These are phyloP conservation scores for Hormaphis cornu DNA, from an alignment of 1,140 invertebrate genomes.

Conservation along the genomic window DNA sequence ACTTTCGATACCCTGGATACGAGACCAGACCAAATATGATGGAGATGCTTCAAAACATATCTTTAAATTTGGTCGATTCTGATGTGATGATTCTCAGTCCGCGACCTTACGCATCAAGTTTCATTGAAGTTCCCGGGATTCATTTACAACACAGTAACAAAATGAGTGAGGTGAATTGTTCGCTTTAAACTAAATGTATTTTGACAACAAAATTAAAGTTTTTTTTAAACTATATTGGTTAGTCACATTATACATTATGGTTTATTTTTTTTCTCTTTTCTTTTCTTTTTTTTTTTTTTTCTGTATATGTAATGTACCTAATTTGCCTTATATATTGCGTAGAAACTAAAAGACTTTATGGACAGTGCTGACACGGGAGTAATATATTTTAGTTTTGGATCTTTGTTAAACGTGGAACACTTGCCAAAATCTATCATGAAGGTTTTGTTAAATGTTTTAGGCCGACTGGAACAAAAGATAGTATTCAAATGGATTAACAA, in stretches of 20 bases:
- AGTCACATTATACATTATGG: not conserved
- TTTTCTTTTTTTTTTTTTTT: not conserved
- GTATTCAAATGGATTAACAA: slow-evolving; percentile 25
- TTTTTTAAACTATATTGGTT: not conserved
- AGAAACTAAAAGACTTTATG: slow-evolving; percentile 35
- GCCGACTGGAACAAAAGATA: not conserved
- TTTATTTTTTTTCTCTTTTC: no score
- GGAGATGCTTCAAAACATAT: slow-evolving; percentile 41
- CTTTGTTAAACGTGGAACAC: not conserved
- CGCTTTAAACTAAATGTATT: no score
- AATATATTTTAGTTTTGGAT: slow-evolving; percentile 38
- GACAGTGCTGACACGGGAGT: slow-evolving; percentile 34
- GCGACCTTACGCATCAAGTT: slow-evolving; percentile 44
- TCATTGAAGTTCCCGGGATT: slow-evolving; percentile 52
- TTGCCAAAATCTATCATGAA: not conserved
- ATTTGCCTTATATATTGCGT: no score
- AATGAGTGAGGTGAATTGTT: slow-evolving; percentile 35
- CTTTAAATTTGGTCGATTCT: slow-evolving; percentile 36
- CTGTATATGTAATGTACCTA: no score
- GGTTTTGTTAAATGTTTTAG: slow-evolving; percentile 6
- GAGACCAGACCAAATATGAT: slow-evolving; percentile 35
- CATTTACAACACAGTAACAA: slow-evolving; percentile 42
- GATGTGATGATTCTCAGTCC: slow-evolving; percentile 39
- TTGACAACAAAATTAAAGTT: no score
- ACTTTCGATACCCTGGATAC: slow-evolving; percentile 13